Evolutionary conservation across 2,888 invertebrate species (phyloP).

Genomic region (Ennomos fuscantarius): DNA sequence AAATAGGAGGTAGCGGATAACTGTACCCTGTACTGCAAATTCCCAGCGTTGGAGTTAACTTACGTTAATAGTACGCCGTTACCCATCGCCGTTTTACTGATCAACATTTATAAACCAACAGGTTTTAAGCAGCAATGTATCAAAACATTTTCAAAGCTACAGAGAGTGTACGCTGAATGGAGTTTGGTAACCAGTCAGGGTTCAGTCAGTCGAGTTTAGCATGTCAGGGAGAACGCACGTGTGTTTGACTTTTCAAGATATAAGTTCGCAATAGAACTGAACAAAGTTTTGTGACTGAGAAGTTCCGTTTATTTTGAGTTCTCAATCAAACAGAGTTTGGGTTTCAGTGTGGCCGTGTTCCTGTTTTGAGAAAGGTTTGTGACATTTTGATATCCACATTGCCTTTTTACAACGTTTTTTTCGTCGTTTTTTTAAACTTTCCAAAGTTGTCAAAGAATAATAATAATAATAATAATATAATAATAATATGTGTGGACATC

Average conservation of each 20-base stretch:
- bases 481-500: too few species aligned
- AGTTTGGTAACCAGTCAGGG: constrained; percentile 38
- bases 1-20: constrained; percentile 46
- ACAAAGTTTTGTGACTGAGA: constrained; percentile 63
- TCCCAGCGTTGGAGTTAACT: constrained; percentile 5
- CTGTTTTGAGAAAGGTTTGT: constrained; percentile 49
- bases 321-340: constrained; percentile 44
- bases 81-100: constrained; percentile 43
- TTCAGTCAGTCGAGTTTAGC: constrained; percentile 49
- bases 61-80: not conserved
- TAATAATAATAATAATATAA: too few species aligned
- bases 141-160: constrained; percentile 3
- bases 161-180: constrained; percentile 43
- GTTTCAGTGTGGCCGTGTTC: constrained; percentile 47
- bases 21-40: constrained; percentile 37
- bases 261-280: constrained; percentile 51
- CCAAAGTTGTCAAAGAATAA: too few species aligned
- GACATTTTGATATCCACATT: not conserved
- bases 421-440: too few species aligned
- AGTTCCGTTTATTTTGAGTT: constrained; percentile 52
- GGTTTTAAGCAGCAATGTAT: constrained; percentile 18
- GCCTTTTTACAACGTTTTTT: too few species aligned
- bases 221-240: constrained; percentile 46
- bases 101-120: not conserved
- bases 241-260: constrained; percentile 36